A percentile compares a stretch with the other conserved stretches of the same genome.
Conservation (phyloP, 2,113 vertebrate genomes). For the Grallaria varia region DNA sequence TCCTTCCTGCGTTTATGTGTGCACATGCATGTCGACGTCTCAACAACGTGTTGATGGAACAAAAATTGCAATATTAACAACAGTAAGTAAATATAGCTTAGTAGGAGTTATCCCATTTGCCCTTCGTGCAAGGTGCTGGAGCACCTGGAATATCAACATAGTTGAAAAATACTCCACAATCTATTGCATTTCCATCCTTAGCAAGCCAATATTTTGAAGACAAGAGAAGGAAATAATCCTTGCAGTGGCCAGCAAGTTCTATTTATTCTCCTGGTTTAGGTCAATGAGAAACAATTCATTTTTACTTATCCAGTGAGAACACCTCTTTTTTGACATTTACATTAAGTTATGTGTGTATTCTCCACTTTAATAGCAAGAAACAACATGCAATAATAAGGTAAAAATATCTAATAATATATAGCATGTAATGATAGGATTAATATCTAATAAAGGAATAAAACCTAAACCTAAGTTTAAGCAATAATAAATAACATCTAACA, state of each 20-base stretch:
- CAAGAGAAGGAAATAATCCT: neutral
- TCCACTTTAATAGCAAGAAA: neutral
- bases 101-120: neutral
- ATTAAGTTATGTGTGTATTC: neutral
- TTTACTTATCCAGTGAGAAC: neutral
- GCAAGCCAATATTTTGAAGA: neutral
- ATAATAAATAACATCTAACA: neutral
- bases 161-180: neutral
- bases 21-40: neutral
- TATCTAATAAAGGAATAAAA: neutral
- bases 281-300: neutral
- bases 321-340: neutral
- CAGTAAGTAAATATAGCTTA: neutral
- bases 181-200: neutral
- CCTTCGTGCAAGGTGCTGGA: neutral
- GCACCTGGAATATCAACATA: neutral
- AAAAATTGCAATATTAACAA: neutral
- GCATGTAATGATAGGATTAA: neutral
- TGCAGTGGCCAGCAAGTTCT: neutral
- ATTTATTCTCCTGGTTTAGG: neutral
- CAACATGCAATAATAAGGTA: neutral
- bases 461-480: neutral
- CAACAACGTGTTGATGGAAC: neutral
- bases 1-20: neutral
- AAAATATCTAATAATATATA: neutral